Percentiles rank a stretch among this genome's conserved stretches.
Evolutionary conservation across 2,113 vertebrate genomes (phyloP).

Genomic region (Alethe castanea): DNA sequence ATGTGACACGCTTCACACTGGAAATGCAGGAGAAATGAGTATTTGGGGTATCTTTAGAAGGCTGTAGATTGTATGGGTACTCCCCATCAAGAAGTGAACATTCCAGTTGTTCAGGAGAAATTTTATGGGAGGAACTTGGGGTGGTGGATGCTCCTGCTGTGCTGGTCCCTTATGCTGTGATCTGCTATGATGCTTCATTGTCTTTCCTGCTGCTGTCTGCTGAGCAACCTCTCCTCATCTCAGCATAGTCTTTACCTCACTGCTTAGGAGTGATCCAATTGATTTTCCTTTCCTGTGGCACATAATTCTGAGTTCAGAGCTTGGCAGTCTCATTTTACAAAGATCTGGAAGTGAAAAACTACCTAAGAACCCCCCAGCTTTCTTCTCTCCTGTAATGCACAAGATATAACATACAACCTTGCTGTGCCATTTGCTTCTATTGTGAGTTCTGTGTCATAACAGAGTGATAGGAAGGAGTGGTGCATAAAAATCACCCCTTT

Average conservation of each 20-base stretch:
- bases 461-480: background rate
- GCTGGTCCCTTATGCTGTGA: background rate
- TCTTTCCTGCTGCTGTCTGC: background rate
- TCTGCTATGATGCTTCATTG: fast-evolving
- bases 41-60: background rate
- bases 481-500: background rate
- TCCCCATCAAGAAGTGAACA: background rate
- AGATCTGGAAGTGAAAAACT: background rate
- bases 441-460: background rate
- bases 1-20: background rate
- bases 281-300: background rate
- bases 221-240: fast-evolving
- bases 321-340: background rate
- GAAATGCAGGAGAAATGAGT: background rate
- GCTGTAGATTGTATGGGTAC: background rate
- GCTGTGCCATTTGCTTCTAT: background rate
- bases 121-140: background rate
- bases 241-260: background rate
- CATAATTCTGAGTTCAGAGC: background rate
- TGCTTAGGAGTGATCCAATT: fast-evolving
- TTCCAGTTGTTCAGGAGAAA: background rate
- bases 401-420: background rate
- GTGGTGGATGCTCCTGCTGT: background rate
- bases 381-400: background rate
- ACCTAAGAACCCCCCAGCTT: background rate